A percentile compares a stretch with the other conserved stretches of the same genome.
Evolutionary conservation across 92 coral and sea anemone species (phyloP).

Genomic region (Siderastrea siderea): DNA sequence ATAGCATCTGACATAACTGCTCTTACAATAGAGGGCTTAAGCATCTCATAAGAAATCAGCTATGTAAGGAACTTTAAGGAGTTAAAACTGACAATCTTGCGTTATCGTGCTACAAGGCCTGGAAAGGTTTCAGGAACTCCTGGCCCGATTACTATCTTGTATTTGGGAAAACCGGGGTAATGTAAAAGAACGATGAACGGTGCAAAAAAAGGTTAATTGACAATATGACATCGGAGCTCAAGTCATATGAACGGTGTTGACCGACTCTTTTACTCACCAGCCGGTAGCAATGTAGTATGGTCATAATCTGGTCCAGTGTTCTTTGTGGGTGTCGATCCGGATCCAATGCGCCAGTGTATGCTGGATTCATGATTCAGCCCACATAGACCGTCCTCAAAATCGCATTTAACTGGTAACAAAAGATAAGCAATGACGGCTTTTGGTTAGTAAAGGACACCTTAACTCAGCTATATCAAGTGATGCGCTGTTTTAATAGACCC

Average conservation of each 20-base stretch:
- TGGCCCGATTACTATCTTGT: too few species aligned
- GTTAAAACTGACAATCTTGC: too few species aligned
- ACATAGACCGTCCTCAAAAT: constrained; percentile 81
- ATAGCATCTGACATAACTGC: too few species aligned
- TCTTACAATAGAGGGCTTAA: too few species aligned
- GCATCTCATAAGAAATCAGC: too few species aligned
- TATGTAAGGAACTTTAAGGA: too few species aligned
- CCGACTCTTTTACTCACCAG: constrained; percentile 30
- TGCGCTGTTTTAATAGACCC: too few species aligned
- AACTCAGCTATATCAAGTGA: not conserved
- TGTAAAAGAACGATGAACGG: too few species aligned
- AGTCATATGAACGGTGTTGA: not conserved
- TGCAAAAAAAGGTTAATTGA: too few species aligned
- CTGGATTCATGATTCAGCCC: constrained; percentile 69
- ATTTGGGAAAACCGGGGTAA: too few species aligned
- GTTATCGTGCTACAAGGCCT: too few species aligned
- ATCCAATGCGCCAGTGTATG: constrained; percentile 74
- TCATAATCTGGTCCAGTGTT: constrained; percentile 87
- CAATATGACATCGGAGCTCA: not conserved
- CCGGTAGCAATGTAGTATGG: constrained; percentile 71
- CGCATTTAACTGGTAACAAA: constrained; percentile 60
- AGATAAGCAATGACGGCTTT: not conserved
- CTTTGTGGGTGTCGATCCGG: constrained; percentile 83
- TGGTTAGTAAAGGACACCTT: not conserved
- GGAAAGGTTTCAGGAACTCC: too few species aligned